A percentile compares a stretch with the other conserved stretches of the same genome.
phyloP scores from a whole-genome alignment of 2,797 vertebrate species.

The Falco biarmicus region DNA sequence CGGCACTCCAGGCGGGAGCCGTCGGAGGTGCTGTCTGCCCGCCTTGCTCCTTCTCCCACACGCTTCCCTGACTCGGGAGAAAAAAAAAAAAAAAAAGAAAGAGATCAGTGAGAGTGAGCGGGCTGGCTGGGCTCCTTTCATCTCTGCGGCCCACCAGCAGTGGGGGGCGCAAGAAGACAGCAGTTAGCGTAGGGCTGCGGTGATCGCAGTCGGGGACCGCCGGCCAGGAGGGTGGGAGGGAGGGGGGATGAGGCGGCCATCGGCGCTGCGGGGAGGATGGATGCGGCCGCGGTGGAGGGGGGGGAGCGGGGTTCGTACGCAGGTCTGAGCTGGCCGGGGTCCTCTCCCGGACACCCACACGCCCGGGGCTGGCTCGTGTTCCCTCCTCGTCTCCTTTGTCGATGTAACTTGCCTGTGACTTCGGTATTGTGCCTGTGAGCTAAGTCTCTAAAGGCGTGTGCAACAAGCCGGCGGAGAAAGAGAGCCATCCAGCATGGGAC shows the following conservation, averaged over 20 bases:
- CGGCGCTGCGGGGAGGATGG: not conserved
- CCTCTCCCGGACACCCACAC: not conserved
- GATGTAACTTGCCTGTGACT: not conserved
- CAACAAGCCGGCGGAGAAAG: not conserved
- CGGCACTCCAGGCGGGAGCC: not conserved
- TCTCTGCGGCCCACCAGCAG: constrained; percentile 78
- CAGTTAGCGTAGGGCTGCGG: constrained; percentile 67
- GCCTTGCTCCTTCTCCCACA: not conserved
- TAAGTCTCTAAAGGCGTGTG: not conserved
- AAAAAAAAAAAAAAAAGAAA: not conserved
- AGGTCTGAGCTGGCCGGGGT: not conserved
- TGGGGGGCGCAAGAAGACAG: constrained; percentile 86
- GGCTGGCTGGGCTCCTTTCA: constrained; percentile 50
- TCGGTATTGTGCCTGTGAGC: not conserved
- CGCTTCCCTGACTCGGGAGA: accelerated
- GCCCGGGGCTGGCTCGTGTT: not conserved
- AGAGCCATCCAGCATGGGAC: not conserved
- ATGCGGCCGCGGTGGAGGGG: not conserved
- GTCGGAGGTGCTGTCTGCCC: not conserved
- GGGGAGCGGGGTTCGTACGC: too few species aligned
- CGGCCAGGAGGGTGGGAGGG: not conserved
- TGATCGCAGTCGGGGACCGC: constrained; percentile 34
- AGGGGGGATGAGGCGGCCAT: not conserved
- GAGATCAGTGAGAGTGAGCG: not conserved
- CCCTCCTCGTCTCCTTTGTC: not conserved